Conservation (phyloP, 64 coral and sea anemone species). For the Trachythela sp. region DNA sequence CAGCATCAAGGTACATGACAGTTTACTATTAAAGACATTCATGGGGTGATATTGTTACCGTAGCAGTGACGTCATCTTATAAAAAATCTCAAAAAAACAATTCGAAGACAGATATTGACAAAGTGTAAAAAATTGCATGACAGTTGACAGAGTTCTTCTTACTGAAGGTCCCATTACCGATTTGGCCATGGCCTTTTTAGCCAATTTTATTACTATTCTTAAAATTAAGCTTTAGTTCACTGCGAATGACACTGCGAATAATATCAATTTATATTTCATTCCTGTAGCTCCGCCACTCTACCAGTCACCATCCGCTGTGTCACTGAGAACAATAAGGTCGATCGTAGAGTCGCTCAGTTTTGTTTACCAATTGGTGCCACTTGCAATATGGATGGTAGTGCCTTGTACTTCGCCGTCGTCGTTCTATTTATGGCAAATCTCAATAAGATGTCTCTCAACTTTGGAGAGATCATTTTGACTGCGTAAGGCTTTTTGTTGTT, state of each 20-base stretch:
- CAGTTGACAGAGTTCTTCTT: too few relatives aligned
- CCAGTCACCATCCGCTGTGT: constrained; percentile 47
- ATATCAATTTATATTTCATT: neutral
- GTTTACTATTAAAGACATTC: too few relatives aligned
- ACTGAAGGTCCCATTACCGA: too few relatives aligned
- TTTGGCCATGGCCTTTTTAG: too few relatives aligned
- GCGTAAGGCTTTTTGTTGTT: constrained; percentile 15
- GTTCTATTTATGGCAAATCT: constrained; percentile 47
- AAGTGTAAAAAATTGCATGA: too few relatives aligned
- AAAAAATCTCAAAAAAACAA: too few relatives aligned
- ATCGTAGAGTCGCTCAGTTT: constrained; percentile 31
- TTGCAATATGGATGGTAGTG: constrained; percentile 50
- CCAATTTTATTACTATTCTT: too few relatives aligned
- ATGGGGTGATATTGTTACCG: neutral
- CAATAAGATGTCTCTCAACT: neutral
- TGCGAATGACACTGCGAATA: too few relatives aligned
- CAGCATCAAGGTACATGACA: constrained; percentile 57
- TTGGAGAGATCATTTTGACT: constrained; percentile 43
- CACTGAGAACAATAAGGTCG: constrained; percentile 43
- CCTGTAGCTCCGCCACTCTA: constrained; percentile 39
- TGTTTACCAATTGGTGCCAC: constrained; percentile 43
- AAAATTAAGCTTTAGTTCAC: too few relatives aligned
- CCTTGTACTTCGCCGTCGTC: constrained; percentile 37
- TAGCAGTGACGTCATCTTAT: neutral
- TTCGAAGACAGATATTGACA: too few relatives aligned